Percentiles rank a stretch among this genome's conserved stretches.
These are phyloP conservation scores for Oceanodroma leucorhoa DNA, from an alignment of 2,797 vertebrate genomes.

Conservation along the genomic window DNA sequence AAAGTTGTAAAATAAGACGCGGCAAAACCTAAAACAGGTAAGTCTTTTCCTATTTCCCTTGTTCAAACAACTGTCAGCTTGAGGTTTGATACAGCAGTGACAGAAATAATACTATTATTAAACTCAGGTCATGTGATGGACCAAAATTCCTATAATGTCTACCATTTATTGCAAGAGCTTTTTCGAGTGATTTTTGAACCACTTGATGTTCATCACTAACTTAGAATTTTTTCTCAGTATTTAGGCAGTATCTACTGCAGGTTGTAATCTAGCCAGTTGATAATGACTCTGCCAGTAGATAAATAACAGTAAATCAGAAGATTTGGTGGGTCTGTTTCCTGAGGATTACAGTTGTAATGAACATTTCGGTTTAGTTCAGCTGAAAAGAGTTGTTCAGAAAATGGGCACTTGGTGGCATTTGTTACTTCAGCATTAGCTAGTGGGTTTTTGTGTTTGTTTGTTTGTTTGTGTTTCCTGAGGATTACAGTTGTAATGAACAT, in stretches of 20 bases:
- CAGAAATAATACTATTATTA: neutral
- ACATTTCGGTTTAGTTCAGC: neutral
- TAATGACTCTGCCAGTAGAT: neutral
- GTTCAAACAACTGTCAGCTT: neutral
- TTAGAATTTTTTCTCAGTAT: neutral
- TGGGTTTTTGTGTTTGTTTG: neutral
- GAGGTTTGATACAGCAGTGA: neutral
- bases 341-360: neutral
- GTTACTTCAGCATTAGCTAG: conserved; percentile 24
- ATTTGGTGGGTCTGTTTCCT: neutral
- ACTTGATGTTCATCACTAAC: neutral
- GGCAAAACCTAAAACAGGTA: neutral
- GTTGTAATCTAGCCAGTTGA: neutral
- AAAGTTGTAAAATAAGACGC: neutral
- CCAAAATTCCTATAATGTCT: neutral
- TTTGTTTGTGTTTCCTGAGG: neutral
- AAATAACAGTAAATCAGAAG: neutral
- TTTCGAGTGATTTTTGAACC: neutral
- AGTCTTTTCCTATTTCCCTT: neutral
- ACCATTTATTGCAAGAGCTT: neutral
- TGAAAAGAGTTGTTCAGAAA: conserved; percentile 18
- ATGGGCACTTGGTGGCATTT: conserved; percentile 57
- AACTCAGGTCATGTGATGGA: neutral
- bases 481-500: neutral
- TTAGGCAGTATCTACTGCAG: neutral